phyloP scores from a whole-genome alignment of 1,140 invertebrate species.

The Pemphigus obesinymphae region DNA sequence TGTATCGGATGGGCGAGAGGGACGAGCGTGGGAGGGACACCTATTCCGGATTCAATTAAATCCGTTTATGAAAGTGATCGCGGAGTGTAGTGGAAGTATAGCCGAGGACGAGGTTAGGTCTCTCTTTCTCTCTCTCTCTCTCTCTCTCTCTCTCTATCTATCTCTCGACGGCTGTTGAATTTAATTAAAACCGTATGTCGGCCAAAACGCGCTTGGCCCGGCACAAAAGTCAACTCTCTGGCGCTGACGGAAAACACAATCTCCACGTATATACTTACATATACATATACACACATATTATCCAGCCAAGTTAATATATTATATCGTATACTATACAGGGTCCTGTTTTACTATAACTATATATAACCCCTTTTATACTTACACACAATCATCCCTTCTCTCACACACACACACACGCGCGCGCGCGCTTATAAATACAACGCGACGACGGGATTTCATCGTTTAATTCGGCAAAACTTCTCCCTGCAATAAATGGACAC shows the following conservation, averaged over 20 bases:
- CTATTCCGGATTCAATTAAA: conserved; percentile 41
- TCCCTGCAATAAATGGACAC: background rate
- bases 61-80: conserved; percentile 40
- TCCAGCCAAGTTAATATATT: background rate
- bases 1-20: background rate
- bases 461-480: background rate
- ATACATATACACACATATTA: background rate
- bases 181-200: conserved; percentile 41
- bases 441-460: background rate
- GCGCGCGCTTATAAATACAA: background rate
- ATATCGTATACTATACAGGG: background rate
- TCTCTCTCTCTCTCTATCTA: background rate
- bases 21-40: background rate
- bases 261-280: background rate
- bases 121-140: background rate
- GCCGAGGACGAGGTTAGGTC: background rate
- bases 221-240: conserved; percentile 39
- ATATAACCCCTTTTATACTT: background rate
- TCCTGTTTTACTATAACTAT: background rate
- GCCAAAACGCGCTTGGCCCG: conserved; percentile 16
- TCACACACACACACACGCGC: background rate
- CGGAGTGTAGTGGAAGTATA: background rate
- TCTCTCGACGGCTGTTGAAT: conserved; percentile 28
- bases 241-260: conserved; percentile 34
- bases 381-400: background rate